Percentiles rank a stretch among this genome's conserved stretches.
phyloP scores from a whole-genome alignment of 2,797 vertebrate genomes.

The Psittacula derbiana region DNA sequence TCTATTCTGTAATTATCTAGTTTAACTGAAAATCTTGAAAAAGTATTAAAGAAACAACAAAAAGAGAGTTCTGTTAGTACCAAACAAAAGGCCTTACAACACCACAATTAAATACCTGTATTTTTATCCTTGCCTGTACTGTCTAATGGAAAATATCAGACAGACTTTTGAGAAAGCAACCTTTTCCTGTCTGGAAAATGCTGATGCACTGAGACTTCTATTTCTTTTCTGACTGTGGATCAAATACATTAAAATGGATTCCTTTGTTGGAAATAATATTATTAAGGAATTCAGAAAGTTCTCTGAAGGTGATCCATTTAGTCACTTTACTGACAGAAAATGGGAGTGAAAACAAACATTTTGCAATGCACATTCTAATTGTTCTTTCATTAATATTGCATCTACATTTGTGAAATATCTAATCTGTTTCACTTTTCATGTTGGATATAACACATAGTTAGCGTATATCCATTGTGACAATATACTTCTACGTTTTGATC shows the following conservation, averaged over 20 bases:
- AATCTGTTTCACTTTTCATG: not conserved
- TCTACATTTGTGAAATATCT: not conserved
- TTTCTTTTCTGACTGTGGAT: not conserved
- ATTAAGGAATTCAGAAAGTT: not conserved
- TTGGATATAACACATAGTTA: accelerated
- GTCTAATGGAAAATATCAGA: not conserved
- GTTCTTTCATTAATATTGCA: not conserved
- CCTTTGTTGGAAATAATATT: not conserved
- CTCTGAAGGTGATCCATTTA: not conserved
- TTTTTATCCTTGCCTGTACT: not conserved
- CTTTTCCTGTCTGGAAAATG: not conserved
- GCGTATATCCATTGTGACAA: not conserved
- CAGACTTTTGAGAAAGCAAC: not conserved
- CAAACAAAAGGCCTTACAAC: not conserved
- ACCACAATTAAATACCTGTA: not conserved
- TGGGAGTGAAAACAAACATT: accelerated
- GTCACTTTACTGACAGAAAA: not conserved
- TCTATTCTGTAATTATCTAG: not conserved
- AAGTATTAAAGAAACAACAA: not conserved
- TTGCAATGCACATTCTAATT: not conserved
- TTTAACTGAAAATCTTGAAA: not conserved
- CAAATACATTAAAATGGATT: not conserved
- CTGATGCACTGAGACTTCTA: not conserved
- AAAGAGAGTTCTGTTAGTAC: not conserved
- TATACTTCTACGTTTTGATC: not conserved